Percentiles rank a stretch among this genome's conserved stretches.
These are phyloP conservation scores for Phaethon lepturus DNA, from an alignment of 2,113 vertebrate species.

Conservation along the genomic window DNA sequence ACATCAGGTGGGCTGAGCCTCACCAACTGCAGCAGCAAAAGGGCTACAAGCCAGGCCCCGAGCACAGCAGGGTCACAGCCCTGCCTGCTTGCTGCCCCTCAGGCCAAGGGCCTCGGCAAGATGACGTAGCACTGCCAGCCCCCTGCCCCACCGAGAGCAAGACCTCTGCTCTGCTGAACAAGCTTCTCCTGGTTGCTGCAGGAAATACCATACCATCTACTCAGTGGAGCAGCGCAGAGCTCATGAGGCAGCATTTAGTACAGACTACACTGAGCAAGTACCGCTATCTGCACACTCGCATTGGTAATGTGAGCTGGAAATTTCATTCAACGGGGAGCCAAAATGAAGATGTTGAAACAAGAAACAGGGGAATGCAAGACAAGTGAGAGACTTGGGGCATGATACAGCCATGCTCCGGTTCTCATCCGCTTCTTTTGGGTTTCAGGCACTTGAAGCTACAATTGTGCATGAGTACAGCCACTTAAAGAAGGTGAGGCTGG, in stretches of 20 bases:
- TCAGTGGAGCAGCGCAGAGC: constrained; percentile 77
- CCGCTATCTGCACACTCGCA: constrained; percentile 77
- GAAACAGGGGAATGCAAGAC: constrained; percentile 86
- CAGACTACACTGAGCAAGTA: constrained; percentile 81
- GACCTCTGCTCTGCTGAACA: not conserved
- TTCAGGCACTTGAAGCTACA: constrained; percentile 84
- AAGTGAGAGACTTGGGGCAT: not conserved
- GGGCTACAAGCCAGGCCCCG: not conserved
- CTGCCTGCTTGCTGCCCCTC: not conserved
- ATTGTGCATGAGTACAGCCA: constrained; percentile 85
- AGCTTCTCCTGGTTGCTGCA: not conserved
- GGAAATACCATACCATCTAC: constrained; percentile 78
- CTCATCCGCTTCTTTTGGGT: not conserved
- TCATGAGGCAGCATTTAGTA: constrained; percentile 84
- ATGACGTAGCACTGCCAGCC: not conserved
- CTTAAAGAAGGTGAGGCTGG: constrained; percentile 83
- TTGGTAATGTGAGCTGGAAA: constrained; percentile 78
- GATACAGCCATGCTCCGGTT: fast-evolving
- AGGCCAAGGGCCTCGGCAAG: not conserved
- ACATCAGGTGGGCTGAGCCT: fast-evolving
- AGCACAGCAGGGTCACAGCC: not conserved
- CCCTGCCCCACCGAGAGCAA: not conserved
- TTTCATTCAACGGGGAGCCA: constrained; percentile 84
- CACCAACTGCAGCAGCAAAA: fast-evolving
- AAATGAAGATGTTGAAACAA: constrained; percentile 80